Evolutionary conservation across 2,797 vertebrate genomes (phyloP).

Genomic region (Mus caroli): DNA sequence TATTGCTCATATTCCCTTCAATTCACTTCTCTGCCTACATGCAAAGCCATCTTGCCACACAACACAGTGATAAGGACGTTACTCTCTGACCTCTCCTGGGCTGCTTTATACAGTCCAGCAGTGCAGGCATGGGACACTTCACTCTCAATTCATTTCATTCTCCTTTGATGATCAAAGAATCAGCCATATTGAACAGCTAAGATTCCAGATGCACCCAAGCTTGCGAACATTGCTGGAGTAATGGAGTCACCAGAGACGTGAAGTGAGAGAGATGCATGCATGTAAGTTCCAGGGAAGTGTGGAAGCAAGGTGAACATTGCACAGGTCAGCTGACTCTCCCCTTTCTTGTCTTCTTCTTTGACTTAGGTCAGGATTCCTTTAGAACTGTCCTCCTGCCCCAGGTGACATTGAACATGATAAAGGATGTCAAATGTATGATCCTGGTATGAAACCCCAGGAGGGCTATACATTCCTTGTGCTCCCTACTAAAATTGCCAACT

Average conservation of each 20-base stretch:
- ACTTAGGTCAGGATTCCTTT: background rate
- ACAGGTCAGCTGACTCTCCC: background rate
- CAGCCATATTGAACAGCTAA: background rate
- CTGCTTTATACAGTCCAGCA: background rate
- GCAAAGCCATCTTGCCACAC: slow-evolving; percentile 22
- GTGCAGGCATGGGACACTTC: background rate
- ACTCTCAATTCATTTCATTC: background rate
- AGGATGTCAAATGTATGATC: background rate
- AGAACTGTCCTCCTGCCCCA: background rate
- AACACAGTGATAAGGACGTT: background rate
- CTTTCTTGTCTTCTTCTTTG: slow-evolving; percentile 12
- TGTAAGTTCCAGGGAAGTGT: background rate
- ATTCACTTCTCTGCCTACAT: background rate
- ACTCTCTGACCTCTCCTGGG: background rate
- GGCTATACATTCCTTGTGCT: background rate
- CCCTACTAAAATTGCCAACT: background rate
- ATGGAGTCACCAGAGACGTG: background rate
- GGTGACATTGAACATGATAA: background rate
- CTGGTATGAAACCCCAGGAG: background rate
- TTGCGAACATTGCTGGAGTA: background rate
- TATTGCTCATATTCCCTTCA: background rate
- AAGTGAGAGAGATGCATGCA: background rate
- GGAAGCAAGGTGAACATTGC: background rate
- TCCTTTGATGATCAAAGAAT: background rate
- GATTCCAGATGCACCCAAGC: background rate